Evolutionary conservation across 1,140 invertebrate genomes (phyloP), one percentile per base, ranked within the genome.

Genomic region (Ruditapes philippinarum): DNA sequence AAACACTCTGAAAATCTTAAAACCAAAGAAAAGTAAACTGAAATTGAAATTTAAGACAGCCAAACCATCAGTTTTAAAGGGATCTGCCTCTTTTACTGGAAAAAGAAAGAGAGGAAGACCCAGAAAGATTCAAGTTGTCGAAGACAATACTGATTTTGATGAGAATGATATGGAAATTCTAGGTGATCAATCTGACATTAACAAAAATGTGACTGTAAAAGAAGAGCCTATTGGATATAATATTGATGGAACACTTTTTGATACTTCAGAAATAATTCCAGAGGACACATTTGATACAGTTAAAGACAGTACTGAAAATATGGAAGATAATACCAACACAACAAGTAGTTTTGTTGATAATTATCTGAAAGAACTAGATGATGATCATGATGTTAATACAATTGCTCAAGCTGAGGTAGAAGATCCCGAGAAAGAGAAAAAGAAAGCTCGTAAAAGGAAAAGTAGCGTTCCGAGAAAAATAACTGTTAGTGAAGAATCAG

Each of bases 101-200:
- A 70, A 84, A 74, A 49, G 68, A 40, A 84, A 84, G 57, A 45
- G 82, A 57, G 82, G 82, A 51, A 73, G 82, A 54, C 82, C 82
- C 4, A 84, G 33, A 54, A 84, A 84, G 57, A 54, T 49, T 51
- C 11, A 60, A 14, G 57, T 38, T 40, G 74, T 22, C 1, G 19
- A 17, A 22, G 51, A 81, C 40, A 65, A 81, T 62, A 38, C 17
- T 4, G 57, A 31, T 40, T 11, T n/a, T 36, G 31, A 81, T 1
- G 38, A 38, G 19, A n/a, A 38, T 54, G 76, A 79, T 3, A 45
- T 49, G 40, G 42, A 78, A 31, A 28, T 79, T 2, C 17, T 31
- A n/a, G 12, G 17, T 31, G 76, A 57, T 36, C 22, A 54, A 12
- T 22, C 25, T 57, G 76, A 51, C 3, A 14, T 14, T 14, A 9